Percentiles rank a stretch among this genome's conserved stretches.
These are phyloP conservation scores for Tragelaphus oryx DNA, from an alignment of 2,797 vertebrate genomes.

Conservation along the genomic window DNA sequence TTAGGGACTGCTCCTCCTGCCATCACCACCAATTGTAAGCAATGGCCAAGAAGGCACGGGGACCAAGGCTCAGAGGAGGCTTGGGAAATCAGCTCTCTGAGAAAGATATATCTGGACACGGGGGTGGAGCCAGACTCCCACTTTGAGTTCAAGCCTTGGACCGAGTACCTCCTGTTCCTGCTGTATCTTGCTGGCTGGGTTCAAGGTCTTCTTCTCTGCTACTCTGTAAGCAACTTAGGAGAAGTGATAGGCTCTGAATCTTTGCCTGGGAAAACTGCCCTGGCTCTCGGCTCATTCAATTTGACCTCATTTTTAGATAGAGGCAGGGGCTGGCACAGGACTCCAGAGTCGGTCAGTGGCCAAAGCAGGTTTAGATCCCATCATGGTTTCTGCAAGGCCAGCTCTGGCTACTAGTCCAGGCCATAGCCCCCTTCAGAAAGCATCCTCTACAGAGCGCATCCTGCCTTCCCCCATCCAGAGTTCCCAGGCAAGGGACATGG, in stretches of 20 bases:
- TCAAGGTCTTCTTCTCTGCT: neutral
- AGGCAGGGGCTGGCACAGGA: neutral
- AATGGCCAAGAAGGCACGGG: neutral
- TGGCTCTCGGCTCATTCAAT: neutral
- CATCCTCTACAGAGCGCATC: neutral
- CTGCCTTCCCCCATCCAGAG: neutral
- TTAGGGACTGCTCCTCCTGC: neutral
- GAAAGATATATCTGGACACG: neutral
- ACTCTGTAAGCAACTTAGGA: conserved; percentile 39
- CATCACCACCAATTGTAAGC: neutral
- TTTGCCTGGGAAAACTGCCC: neutral
- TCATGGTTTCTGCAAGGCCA: neutral
- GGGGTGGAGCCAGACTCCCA: neutral
- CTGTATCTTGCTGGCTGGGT: conserved; percentile 21
- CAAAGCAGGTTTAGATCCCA: neutral
- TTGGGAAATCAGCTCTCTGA: neutral
- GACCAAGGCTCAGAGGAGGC: neutral
- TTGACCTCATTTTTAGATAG: neutral
- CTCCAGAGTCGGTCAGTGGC: neutral
- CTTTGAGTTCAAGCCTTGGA: neutral
- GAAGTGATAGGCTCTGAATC: neutral
- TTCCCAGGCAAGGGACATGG: neutral
- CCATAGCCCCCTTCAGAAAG: neutral
- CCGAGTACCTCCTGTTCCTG: conserved; percentile 17
- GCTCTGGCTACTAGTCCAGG: neutral